Evolutionary conservation across 2,888 invertebrate species (phyloP), one percentile per base, ranked within the genome.

Genomic region (Lissonota sp.): DNA sequence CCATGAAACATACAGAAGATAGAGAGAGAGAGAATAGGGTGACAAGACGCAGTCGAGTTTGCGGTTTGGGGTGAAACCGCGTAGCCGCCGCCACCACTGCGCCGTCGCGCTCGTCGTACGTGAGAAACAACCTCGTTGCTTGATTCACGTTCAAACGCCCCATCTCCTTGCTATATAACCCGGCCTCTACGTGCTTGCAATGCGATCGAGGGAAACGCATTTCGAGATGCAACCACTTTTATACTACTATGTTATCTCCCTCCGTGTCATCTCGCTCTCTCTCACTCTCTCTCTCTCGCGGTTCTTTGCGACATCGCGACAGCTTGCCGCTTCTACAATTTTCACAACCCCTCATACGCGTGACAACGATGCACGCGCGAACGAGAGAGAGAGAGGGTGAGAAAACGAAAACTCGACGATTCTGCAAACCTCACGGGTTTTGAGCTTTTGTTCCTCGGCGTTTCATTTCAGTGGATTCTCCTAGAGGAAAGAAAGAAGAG

Each of bases 71-170:
- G 84, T 80, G 81, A 84, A 78, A 81, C 84, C 84, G 83, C 79
- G 82, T 80, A 81, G 75, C 70, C 77, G 73, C 79, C 73, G 75
- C 79, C 81, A n/a, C n/a, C n/a, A n/a, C n/a, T n/a, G n/a, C n/a
- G n/a, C n/a, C n/a, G n/a, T n/a, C n/a, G n/a, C n/a, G n/a, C n/a
- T 78, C 74, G 83, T 55, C 80, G 86, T 86, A 84, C 86, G 85
- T 85, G 86, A 86, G 86, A 83, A 85, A 85, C 84, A 84, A 86
- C 81, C 84, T 60, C 79, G 79, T 79, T 82, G 80, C 83, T 86
- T 80, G 83, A 84, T 83, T 84, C 84, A 84, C 79, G 84, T 84
- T 83, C 84, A 78, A 70, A 76, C 60, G n/a, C n/a, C 79, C 82
- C 58, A 66, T 44, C 53, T 16, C 58, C 55, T n/a, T 60, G 63